Evolutionary conservation across 2,113 vertebrate genomes (phyloP).

Genomic region (Microcebus lehilahytsara): DNA sequence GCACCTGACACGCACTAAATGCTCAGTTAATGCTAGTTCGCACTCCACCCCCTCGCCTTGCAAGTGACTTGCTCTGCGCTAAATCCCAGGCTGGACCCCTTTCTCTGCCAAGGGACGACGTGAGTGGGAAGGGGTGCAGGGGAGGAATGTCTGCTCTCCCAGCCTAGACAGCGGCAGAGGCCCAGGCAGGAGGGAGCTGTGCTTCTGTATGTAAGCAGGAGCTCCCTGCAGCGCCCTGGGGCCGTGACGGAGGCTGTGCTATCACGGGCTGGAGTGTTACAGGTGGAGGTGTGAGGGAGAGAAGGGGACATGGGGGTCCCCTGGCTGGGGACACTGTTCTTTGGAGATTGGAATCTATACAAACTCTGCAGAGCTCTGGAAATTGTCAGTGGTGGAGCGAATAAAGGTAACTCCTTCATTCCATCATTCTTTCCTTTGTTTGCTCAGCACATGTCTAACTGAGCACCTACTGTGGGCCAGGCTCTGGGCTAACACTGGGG

Average conservation of each 20-base stretch:
- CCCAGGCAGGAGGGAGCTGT: background rate
- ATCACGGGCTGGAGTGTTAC: too few species aligned
- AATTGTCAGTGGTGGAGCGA: background rate
- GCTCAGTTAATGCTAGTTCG: background rate
- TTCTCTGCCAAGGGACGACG: background rate
- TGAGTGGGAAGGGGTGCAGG: fast-evolving
- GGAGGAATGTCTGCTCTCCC: background rate
- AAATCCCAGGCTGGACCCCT: background rate
- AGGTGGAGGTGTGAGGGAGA: fast-evolving
- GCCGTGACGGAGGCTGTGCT: fast-evolving
- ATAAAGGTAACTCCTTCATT: background rate
- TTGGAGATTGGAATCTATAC: background rate
- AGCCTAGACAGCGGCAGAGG: background rate
- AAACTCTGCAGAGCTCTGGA: background rate
- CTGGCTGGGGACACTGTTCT: background rate
- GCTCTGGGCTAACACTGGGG: background rate
- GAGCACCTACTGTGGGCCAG: background rate
- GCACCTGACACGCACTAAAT: too few species aligned
- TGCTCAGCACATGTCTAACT: background rate
- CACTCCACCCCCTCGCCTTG: fast-evolving
- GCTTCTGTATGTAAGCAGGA: background rate
- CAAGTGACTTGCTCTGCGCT: background rate
- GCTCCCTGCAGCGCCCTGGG: background rate
- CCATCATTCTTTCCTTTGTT: background rate
- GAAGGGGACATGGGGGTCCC: fast-evolving